phyloP scores from a whole-genome alignment of 2,888 invertebrate species.

The Mimas tiliae region DNA sequence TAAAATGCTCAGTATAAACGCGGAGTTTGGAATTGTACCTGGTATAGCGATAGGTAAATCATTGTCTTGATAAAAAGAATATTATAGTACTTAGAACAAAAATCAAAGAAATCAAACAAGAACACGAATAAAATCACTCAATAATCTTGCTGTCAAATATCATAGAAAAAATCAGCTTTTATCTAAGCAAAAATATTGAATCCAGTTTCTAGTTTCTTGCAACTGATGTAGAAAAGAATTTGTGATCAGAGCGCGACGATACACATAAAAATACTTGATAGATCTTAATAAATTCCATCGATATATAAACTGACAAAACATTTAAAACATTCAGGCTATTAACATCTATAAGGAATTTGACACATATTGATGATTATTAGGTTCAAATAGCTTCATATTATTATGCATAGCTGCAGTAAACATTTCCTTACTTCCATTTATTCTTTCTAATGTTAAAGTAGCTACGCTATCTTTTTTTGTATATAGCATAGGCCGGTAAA shows the following conservation, averaged over 20 bases:
- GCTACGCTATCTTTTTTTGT: neutral
- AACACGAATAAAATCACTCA: no score
- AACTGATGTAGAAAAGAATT: neutral
- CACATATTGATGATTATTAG: neutral
- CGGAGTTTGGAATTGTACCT: no score
- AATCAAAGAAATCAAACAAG: no score
- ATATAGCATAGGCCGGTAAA: no score
- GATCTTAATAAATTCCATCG: neutral
- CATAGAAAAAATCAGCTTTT: no score
- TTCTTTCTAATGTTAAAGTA: neutral
- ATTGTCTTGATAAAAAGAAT: no score
- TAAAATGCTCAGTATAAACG: no score
- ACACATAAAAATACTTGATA: constrained; percentile 4
- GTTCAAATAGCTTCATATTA: neutral
- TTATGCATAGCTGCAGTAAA: neutral
- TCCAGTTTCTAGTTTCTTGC: no score
- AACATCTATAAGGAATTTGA: constrained; percentile 5
- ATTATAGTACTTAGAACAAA: no score
- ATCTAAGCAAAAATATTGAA: no score
- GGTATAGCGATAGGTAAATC: no score
- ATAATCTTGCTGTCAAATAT: no score
- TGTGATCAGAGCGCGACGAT: neutral
- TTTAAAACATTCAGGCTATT: constrained; percentile 7
- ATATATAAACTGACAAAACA: neutral
- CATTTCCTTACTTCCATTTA: neutral